phyloP scores from a whole-genome alignment of 2,113 vertebrate species.

The Menura novaehollandiae region DNA sequence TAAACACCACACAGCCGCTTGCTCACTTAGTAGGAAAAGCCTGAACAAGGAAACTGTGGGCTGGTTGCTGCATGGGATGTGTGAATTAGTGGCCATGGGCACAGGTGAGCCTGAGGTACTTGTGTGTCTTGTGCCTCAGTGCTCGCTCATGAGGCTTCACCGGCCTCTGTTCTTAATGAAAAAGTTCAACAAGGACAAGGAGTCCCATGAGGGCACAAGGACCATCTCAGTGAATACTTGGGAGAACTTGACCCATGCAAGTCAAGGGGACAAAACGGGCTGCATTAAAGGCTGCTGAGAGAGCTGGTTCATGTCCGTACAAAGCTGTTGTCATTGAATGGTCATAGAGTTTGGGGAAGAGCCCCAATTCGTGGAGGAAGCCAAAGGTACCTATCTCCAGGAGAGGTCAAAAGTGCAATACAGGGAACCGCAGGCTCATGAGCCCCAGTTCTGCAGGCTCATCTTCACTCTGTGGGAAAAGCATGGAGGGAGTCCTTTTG shows the following conservation, averaged over 20 bases:
- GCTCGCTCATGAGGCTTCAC: neutral
- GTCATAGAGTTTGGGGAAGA: neutral
- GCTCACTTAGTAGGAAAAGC: neutral
- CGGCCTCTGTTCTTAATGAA: neutral
- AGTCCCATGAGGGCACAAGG: neutral
- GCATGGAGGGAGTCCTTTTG: neutral
- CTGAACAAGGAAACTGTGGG: neutral
- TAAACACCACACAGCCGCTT: neutral
- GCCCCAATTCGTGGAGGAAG: neutral
- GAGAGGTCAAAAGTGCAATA: neutral
- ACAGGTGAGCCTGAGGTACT: neutral
- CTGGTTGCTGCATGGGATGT: neutral
- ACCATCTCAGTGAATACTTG: neutral
- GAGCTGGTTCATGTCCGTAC: neutral
- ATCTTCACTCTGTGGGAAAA: neutral
- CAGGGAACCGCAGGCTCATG: neutral
- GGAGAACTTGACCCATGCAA: neutral
- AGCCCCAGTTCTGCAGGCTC: neutral
- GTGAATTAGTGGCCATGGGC: neutral
- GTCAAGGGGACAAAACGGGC: neutral
- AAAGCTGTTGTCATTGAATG: neutral
- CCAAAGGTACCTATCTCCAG: neutral
- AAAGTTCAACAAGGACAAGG: neutral
- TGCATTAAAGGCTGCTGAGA: neutral
- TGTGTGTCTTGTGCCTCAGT: neutral